Evolutionary conservation across 1,140 invertebrate genomes (phyloP), one percentile per base, ranked within the genome.

Genomic region (Drosophila ambigua): DNA sequence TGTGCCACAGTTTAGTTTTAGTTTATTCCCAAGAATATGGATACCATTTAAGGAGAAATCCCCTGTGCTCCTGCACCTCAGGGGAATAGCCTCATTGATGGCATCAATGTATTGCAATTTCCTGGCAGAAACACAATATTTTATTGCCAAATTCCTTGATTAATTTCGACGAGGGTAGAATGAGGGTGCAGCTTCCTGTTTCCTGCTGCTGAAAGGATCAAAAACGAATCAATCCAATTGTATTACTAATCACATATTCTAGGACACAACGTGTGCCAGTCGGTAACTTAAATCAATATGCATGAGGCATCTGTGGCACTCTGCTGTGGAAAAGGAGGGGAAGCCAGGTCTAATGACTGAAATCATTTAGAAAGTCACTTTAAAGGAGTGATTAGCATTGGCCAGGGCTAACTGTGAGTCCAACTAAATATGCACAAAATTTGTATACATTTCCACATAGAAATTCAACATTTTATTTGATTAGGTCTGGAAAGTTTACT

Each of bases 211-310:
- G 51, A 69, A 69, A 68, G 51, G 51, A 69, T 50, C 43, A 6
- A 50, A 35, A 15, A 35, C 6, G 51, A 48, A 31, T 43, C 24
- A 44, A 48, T 57, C 26, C 26, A 58, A 58, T 43, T 35, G 51
- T 28, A 69, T 69, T 49, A 28, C 64, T 69, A 69, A 69, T 69
- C 54, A 69, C 64, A 69, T 58, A 24, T 57, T 51, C 31, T 41
- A 55, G 50, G 50, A 48, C 63, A 53, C 64, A 31, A 31, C 3
- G 7, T 2, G 7, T 8, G 28, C 6, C 2, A 7, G 28, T 35
- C 8, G 41, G 6, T 8, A 31, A 8, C 28, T 58, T 13, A 55
- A 57, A 68, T 57, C 62, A 68, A 68, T 57, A 69, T 69, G 63
- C 66, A 67, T 49, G 50, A 67, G 63, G 50, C 66, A 54, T 4